These are phyloP conservation scores for Lichenostomus cassidix DNA, from an alignment of 2,113 vertebrate genomes.

Conservation along the genomic window DNA sequence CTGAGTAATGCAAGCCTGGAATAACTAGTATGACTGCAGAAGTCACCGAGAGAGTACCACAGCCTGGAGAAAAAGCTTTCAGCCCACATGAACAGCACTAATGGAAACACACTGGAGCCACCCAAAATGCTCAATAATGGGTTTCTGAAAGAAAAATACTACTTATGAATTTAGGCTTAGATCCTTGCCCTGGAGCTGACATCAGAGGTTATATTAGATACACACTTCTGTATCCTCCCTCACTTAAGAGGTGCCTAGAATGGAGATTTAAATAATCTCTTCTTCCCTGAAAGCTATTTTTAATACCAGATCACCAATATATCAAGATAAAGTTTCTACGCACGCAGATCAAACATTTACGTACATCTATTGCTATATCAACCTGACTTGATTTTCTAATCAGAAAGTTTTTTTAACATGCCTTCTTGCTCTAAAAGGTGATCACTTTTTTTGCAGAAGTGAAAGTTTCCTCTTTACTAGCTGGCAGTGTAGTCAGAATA, in stretches of 20 bases:
- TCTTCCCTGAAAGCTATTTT: neutral
- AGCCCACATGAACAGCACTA: neutral
- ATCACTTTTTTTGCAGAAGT: neutral
- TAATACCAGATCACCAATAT: neutral
- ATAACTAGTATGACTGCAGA: neutral
- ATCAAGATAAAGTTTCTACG: neutral
- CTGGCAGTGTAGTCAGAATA: slow-evolving; percentile 13
- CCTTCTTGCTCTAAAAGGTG: neutral
- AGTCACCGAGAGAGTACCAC: neutral
- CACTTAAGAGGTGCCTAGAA: neutral
- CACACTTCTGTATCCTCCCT: neutral
- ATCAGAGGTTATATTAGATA: neutral
- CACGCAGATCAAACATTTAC: fast-evolving
- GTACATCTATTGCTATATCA: fast-evolving
- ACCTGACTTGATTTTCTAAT: neutral
- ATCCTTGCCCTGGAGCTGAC: neutral
- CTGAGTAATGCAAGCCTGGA: neutral
- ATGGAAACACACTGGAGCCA: neutral
- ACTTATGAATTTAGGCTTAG: neutral
- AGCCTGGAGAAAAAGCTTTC: neutral
- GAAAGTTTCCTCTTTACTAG: neutral
- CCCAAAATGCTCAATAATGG: neutral
- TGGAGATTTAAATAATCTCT: neutral
- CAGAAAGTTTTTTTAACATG: neutral
- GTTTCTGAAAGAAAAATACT: neutral